Percentiles rank a stretch among this genome's conserved stretches.
Conservation (phyloP, 2,888 invertebrate species). For the Plebejus argus region DNA sequence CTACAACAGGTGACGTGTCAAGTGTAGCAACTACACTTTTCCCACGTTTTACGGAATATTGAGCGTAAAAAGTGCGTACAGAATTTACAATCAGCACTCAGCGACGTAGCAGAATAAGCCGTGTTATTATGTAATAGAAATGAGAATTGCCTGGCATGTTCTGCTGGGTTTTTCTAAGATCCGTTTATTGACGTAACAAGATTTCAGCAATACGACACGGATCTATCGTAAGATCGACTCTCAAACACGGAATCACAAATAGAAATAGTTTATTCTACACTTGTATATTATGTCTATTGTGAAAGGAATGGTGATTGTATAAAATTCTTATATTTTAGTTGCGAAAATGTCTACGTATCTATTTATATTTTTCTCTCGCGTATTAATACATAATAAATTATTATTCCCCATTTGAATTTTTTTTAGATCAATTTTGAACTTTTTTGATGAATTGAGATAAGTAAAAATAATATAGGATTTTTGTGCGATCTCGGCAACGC, state of each 20-base stretch:
- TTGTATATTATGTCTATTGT: background rate
- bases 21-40: background rate
- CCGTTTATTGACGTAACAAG: slow-evolving; percentile 23
- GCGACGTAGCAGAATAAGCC: background rate
- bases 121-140: background rate
- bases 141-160: background rate
- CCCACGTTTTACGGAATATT: slow-evolving; percentile 9
- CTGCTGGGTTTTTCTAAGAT: slow-evolving; percentile 3
- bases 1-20: background rate
- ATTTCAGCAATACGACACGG: slow-evolving; percentile 21
- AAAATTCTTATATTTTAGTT: no score
- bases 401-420: no score
- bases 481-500: no score
- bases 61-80: slow-evolving; percentile 13
- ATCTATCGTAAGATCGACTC: background rate
- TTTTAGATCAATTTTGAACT: no score
- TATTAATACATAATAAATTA: no score
- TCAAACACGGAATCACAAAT: slow-evolving; percentile 2
- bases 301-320: background rate
- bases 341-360: no score
- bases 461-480: no score
- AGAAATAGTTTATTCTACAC: slow-evolving; percentile 2
- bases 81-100: background rate
- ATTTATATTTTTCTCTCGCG: no score
- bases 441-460: no score